Evolutionary conservation across 1,140 invertebrate species (phyloP), one percentile per base, ranked within the genome.

Genomic region (Zeugodacus cucurbitae): DNA sequence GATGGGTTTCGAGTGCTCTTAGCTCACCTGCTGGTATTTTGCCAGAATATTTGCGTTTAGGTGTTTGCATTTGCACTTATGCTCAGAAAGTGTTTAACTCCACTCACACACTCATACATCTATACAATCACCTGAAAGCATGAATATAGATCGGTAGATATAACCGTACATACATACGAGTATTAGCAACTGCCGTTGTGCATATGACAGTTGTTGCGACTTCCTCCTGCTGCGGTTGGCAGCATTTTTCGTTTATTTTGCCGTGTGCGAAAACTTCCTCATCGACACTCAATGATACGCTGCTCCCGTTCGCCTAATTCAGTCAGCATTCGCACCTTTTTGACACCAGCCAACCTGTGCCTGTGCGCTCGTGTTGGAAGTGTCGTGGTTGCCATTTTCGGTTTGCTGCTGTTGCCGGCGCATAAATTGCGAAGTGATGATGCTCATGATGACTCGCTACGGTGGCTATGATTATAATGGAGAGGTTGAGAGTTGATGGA

Each of bases 291-390:
- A 74, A 74, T 74, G 41, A 74, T 41, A 74, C 34, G 67, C 67
- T 41, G 20, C 67, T 37, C 67, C 22, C 37, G 67, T 37, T 74
- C 20, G 20, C 17, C 37, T 74, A 41, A 37, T 74, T 74, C 67
- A 74, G 41, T n/a, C 67, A 74, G 32, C 67, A 37, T 74, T 74
- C 34, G 20, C 67, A 74, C 67, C 67, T 74, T 74, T 74, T 74
- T 74, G 34, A 74, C 32, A 67, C 29, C 62, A 67, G 20, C 11
- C 34, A 74, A 74, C 32, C 67, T 74, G 34, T 74, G 67, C 32
- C 67, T 74, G 34, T 74, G 67, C 11, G 34, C 7, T 74, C 20
- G 37, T 67, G 62, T 4, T 41, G 34, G 67, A 20, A 14, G 34
- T 37, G 34, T 20, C 67, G 34, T 74, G 67, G 34, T 22, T 74